These are phyloP conservation scores for Sminthurides aquaticus DNA, from an alignment of 2,888 invertebrate genomes.

Conservation along the genomic window DNA sequence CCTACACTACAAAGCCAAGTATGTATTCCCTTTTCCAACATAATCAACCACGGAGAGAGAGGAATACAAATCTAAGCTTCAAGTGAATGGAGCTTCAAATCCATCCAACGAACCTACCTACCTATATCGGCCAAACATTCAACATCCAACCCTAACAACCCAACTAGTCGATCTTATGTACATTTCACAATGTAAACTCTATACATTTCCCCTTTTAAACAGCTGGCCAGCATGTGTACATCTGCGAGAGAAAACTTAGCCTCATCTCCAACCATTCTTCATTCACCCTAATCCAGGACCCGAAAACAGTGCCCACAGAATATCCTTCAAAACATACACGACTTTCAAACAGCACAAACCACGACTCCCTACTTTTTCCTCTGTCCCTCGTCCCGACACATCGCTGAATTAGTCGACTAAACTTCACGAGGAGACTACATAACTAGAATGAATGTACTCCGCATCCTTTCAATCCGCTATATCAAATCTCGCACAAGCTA, in stretches of 20 bases:
- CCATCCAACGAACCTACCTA: not conserved
- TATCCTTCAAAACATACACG: not conserved
- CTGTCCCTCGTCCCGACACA: too few relatives aligned
- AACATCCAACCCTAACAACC: not conserved
- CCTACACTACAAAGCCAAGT: not conserved
- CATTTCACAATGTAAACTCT: not conserved
- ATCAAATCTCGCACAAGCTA: too few relatives aligned
- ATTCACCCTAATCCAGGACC: not conserved
- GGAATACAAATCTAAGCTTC: not conserved
- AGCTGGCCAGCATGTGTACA: constrained; percentile 9
- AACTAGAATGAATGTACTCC: too few relatives aligned
- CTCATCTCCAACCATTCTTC: not conserved
- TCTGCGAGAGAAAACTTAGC: not conserved
- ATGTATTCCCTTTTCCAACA: not conserved
- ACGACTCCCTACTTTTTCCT: not conserved
- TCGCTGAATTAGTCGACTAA: too few relatives aligned
- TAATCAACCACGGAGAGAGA: not conserved
- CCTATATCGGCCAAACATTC: not conserved
- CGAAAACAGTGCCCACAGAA: not conserved
- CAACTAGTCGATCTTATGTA: not conserved
- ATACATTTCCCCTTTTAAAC: not conserved
- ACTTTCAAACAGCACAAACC: not conserved
- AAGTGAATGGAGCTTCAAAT: constrained; percentile 4
- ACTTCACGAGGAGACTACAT: too few relatives aligned
- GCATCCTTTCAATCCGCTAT: too few relatives aligned